A percentile compares a stretch with the other conserved stretches of the same genome.
These are phyloP conservation scores for Apostichopus californicus DNA, from an alignment of 35 echinoderm and acorn worm genomes.

Conservation along the genomic window DNA sequence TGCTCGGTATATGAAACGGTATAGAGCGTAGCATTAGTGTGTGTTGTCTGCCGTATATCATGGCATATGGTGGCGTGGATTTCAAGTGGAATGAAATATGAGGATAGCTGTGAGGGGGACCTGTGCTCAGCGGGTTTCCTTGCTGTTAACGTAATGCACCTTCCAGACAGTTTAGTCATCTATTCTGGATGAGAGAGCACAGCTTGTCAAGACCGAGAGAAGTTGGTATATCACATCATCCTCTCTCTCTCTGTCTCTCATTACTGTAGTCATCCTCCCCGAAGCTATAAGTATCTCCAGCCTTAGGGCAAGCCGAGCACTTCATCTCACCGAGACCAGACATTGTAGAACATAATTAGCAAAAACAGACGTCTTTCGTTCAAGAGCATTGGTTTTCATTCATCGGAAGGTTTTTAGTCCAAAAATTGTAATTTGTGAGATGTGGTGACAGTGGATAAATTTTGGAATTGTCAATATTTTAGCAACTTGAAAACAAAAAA, in stretches of 20 bases:
- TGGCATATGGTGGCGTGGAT: neutral
- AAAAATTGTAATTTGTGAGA: too few species aligned
- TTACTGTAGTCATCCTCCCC: too few species aligned
- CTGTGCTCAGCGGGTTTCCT: neutral
- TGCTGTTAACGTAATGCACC: conserved; percentile 17
- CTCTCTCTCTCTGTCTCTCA: neutral
- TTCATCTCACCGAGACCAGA: neutral
- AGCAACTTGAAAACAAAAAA: too few species aligned
- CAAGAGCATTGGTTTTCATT: neutral
- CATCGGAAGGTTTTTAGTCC: neutral
- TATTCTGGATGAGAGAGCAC: neutral
- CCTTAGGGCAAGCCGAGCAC: too few species aligned
- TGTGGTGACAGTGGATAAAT: too few species aligned
- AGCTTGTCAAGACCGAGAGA: neutral
- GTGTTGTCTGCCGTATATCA: too few species aligned
- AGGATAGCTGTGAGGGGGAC: neutral
- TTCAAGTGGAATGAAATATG: conserved; percentile 1
- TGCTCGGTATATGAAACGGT: too few species aligned
- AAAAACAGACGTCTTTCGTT: neutral
- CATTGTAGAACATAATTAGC: neutral
- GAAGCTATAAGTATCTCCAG: too few species aligned
- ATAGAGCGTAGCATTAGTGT: too few species aligned
- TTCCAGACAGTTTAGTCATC: conserved; percentile 20
- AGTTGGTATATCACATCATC: neutral
- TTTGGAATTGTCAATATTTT: too few species aligned